Conservation (phyloP, 2,113 vertebrate species). For the Himantopus leucocephalus region DNA sequence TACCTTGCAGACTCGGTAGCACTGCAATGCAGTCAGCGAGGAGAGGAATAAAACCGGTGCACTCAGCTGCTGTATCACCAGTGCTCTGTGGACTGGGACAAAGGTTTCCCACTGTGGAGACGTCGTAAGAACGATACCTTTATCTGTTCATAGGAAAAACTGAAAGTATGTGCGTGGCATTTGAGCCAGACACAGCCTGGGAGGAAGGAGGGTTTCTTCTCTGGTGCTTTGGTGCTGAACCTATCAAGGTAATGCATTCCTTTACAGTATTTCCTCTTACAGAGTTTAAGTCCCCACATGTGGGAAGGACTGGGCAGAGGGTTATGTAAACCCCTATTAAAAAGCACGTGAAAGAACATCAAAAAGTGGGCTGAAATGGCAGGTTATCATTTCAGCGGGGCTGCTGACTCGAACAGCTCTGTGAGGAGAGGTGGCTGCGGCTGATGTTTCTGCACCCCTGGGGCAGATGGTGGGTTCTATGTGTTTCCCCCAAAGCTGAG, state of each 20-base stretch:
- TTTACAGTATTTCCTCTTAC: neutral
- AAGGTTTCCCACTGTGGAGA: neutral
- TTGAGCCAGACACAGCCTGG: neutral
- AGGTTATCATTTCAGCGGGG: too few relatives aligned
- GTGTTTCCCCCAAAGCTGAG: neutral
- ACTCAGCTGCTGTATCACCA: neutral
- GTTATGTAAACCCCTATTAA: neutral
- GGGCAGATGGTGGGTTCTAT: neutral
- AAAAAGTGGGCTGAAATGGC: neutral
- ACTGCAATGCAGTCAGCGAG: neutral
- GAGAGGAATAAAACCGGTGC: neutral
- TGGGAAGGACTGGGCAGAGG: neutral
- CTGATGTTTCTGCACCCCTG: accelerated
- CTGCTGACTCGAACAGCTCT: neutral
- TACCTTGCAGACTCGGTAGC: neutral
- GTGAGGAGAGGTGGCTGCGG: neutral
- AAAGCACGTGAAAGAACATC: accelerated
- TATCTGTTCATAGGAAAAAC: neutral
- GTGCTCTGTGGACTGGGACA: neutral
- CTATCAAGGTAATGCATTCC: neutral
- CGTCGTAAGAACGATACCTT: neutral
- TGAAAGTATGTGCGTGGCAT: accelerated
- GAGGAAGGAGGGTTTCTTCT: neutral
- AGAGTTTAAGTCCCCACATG: accelerated
- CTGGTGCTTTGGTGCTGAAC: neutral